phyloP scores from a whole-genome alignment of 1,140 invertebrate genomes.

The Pectinophora gossypiella region DNA sequence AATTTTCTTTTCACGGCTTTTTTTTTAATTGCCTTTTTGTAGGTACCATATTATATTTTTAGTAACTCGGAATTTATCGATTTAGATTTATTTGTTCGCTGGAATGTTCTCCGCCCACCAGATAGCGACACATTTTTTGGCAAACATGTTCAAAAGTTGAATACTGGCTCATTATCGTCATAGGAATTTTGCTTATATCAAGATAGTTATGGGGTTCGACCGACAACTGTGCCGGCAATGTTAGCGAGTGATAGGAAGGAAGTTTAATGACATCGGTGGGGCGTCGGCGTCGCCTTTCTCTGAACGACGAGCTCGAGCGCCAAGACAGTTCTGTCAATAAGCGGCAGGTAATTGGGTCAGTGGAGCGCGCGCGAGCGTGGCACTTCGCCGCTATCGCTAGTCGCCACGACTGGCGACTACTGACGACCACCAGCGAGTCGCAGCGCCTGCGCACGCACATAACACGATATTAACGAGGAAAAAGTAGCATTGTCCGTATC shows the following conservation, averaged over 20 bases:
- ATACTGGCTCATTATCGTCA: neutral
- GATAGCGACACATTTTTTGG: neutral
- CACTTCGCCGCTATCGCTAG: no score
- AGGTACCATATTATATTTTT: no score
- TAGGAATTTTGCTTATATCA: neutral
- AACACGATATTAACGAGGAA: neutral
- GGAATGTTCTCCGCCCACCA: no score
- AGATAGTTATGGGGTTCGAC: no score
- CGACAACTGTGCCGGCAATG: no score
- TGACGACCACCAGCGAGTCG: neutral
- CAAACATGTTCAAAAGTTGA: neutral
- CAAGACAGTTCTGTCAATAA: conserved; percentile 69
- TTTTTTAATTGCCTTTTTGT: no score
- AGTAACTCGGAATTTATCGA: no score
- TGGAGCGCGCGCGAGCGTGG: conserved; percentile 48
- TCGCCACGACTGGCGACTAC: conserved; percentile 8
- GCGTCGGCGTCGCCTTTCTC: conserved; percentile 26
- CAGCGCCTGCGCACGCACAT: conserved; percentile 25
- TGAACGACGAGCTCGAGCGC: conserved; percentile 40
- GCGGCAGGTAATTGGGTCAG: conserved; percentile 62
- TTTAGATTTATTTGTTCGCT: no score
- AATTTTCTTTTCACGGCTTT: no score
- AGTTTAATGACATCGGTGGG: neutral
- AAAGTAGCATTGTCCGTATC: no score
- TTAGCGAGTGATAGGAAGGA: no score